These are phyloP conservation scores for Habrosyne pyritoides DNA, from an alignment of 2,888 invertebrate genomes.

Conservation along the genomic window DNA sequence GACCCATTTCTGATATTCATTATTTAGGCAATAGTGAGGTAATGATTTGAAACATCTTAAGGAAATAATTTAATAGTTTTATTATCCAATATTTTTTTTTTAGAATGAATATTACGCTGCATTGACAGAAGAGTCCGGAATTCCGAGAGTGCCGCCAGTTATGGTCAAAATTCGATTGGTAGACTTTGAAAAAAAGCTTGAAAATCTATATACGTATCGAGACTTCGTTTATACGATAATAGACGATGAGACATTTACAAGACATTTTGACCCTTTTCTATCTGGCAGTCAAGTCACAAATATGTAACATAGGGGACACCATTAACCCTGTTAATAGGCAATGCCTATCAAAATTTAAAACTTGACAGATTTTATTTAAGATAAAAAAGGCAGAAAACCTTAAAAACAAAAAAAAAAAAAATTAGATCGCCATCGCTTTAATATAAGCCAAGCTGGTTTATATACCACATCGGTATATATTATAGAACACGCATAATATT, in stretches of 20 bases:
- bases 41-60: background rate
- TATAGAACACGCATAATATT: background rate
- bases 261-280: background rate
- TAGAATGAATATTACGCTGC: slow-evolving; percentile 6
- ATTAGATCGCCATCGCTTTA: too few relatives aligned
- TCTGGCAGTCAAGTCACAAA: background rate
- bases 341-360: too few relatives aligned
- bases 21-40: background rate
- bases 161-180: background rate
- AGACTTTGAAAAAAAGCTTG: background rate
- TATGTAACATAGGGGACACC: background rate
- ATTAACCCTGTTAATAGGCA: background rate
- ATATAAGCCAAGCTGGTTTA: too few relatives aligned
- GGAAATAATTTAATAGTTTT: background rate
- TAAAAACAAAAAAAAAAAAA: background rate
- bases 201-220: slow-evolving; percentile 3
- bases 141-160: slow-evolving; percentile 1
- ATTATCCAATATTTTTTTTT: background rate
- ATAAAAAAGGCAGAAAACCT: background rate
- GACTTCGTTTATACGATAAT: slow-evolving; percentile 2
- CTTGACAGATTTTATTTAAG: too few relatives aligned
- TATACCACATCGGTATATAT: background rate
- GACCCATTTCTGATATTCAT: background rate
- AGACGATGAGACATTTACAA: slow-evolving; percentile 2
- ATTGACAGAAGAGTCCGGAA: slow-evolving; percentile 3